Percentiles rank a stretch among this genome's conserved stretches.
phyloP scores from a whole-genome alignment of 2,797 vertebrate genomes.

The Neoniphon sammara region DNA sequence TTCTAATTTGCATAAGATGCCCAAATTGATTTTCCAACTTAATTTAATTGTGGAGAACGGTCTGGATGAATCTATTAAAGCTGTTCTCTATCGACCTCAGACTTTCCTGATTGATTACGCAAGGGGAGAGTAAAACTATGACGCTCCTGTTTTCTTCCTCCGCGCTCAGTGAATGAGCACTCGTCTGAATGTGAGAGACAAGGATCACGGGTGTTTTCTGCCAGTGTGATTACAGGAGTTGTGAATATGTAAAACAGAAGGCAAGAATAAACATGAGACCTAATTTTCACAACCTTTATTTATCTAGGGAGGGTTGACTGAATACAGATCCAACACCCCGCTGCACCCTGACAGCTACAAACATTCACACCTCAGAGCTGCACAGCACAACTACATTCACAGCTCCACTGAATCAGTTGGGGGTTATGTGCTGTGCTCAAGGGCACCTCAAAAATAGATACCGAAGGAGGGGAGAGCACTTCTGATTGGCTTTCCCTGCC shows the following conservation, averaged over 20 bases:
- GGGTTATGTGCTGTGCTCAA: neutral
- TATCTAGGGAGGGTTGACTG: constrained; percentile 46
- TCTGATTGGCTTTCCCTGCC: no score
- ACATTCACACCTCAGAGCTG: neutral
- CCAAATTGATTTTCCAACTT: constrained; percentile 76
- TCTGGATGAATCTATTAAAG: constrained; percentile 73
- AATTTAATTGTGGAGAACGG: constrained; percentile 76
- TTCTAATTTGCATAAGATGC: constrained; percentile 74
- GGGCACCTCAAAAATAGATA: neutral
- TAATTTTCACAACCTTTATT: constrained; percentile 36
- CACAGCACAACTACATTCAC: neutral
- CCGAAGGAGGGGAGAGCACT: no score
- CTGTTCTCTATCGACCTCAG: constrained; percentile 69
- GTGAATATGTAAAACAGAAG: constrained; percentile 28
- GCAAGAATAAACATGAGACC: constrained; percentile 25
- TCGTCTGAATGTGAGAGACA: constrained; percentile 44
- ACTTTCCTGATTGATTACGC: constrained; percentile 64
- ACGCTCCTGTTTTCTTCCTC: constrained; percentile 27
- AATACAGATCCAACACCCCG: constrained; percentile 9
- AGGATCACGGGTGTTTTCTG: constrained; percentile 53
- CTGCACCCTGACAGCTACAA: neutral
- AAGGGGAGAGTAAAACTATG: constrained; percentile 36
- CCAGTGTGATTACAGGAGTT: constrained; percentile 9
- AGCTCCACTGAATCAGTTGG: constrained; percentile 24
- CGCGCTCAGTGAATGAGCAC: constrained; percentile 33